Evolutionary conservation across 2,113 vertebrate species (phyloP).

Genomic region (Anguilla rostrata): DNA sequence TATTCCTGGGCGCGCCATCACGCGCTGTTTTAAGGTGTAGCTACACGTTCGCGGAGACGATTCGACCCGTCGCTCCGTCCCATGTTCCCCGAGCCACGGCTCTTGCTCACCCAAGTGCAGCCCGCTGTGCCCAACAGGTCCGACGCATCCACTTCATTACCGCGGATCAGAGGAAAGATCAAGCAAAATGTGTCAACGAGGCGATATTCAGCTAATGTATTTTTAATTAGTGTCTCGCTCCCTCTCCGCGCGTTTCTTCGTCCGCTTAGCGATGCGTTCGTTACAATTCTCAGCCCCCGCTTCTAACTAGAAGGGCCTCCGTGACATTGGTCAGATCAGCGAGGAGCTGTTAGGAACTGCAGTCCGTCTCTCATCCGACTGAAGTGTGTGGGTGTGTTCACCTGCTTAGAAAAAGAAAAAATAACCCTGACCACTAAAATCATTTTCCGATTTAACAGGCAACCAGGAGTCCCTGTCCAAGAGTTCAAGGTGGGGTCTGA

Average conservation of each 20-base stretch:
- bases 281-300: constrained; percentile 40
- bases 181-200: constrained; percentile 59
- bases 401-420: not conserved
- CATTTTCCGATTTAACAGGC: constrained; percentile 59
- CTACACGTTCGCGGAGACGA: not conserved
- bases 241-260: constrained; percentile 43
- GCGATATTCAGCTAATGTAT: constrained; percentile 61
- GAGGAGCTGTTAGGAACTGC: constrained; percentile 45
- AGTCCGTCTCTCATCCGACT: constrained; percentile 33
- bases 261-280: constrained; percentile 28
- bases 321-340: constrained; percentile 47
- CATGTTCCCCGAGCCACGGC: constrained; percentile 49
- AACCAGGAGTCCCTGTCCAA: constrained; percentile 59
- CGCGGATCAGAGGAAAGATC: constrained; percentile 63
- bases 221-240: constrained; percentile 59
- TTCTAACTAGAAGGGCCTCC: constrained; percentile 47
- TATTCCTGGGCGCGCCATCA: no score
- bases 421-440: constrained; percentile 46
- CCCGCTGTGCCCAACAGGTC: constrained; percentile 59
- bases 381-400: constrained; percentile 51
- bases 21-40: not conserved
- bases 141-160: constrained; percentile 56
- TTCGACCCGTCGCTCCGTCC: not conserved
- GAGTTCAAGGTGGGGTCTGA: constrained; percentile 51
- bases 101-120: constrained; percentile 58